Base-by-base conservation (phyloP, 2,888 invertebrate genomes). In the Omphaloscelis lunosa region DNA sequence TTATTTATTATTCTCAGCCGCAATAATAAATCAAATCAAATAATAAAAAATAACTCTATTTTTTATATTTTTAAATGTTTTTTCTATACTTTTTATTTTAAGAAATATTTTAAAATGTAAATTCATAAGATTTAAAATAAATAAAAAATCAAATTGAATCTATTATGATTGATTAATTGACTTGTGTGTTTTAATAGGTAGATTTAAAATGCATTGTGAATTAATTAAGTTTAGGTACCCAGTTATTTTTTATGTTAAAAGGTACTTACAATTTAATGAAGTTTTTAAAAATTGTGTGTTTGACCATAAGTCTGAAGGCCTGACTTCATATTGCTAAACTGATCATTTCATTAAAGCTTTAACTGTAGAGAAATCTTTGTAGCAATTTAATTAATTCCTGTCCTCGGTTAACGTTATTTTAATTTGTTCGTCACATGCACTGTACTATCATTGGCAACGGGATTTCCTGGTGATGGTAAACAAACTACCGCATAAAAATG, bases 371-470 rank as follows among this genome's bases (percentile, higher is more conserved):
- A 56, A 41, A 29, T n/a, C 15, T 68, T 34, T 29, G 17, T 27
- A 53, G 15, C 23, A 34, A 78, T 79, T 66, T 1, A 59, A 27
- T 59, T 12, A 29, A 63, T 69, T 45, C 7, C 56, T 70, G 9
- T 61, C 34, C 48, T 34, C 34, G 27, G 63, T 41, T 58, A 15
- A 41, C 59, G 67, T 17, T 59, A 68, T 67, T 84, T 79, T 53
- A 59, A 80, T 74, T 80, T 53, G 56, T 80, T 71, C 9, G 9
- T 65, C 27, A 56, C 70, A 53, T 17, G 51, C 34, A 23, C 45
- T 12, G 39, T 53, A 74, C 75, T 85, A 75, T 81, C 70, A 81
- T 80, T 59, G 29, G 29, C 34, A 62, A 70, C 75, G 81, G 85
- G 66, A 82, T 80, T 62, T 80, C 74, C 85, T 74, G n/a, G 48